A percentile compares a stretch with the other conserved stretches of the same genome.
Evolutionary conservation across 2,888 invertebrate genomes (phyloP).

Genomic region (Psylliodes chrysocephalus): DNA sequence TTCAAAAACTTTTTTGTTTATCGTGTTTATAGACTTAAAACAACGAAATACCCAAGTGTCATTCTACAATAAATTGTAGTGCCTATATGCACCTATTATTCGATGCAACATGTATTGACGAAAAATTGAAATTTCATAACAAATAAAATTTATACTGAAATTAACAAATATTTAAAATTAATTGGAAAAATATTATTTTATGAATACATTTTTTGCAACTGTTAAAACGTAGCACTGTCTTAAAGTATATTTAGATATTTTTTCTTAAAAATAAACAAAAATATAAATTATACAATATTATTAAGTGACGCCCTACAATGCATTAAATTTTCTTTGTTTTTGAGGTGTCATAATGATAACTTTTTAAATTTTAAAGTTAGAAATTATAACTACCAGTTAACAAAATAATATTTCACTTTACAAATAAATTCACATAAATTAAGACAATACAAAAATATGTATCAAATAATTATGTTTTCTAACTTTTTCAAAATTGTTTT

Average conservation of each 20-base stretch:
- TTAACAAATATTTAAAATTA: neutral
- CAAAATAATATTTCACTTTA: no score
- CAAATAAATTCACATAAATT: neutral
- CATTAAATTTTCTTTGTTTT: neutral
- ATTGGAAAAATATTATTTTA: no score
- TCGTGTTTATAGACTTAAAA: neutral
- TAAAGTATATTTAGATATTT: conserved; percentile 58
- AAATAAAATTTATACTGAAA: neutral
- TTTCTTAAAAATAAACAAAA: conserved; percentile 57
- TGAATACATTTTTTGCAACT: conserved; percentile 47
- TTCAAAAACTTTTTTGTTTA: no score
- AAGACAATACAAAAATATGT: neutral
- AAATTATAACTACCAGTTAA: no score
- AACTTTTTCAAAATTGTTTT: neutral
- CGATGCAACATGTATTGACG: conserved; percentile 30
- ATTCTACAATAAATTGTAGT: conserved; percentile 22
- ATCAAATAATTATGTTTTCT: neutral
- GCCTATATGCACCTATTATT: conserved; percentile 44
- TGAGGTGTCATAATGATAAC: no score
- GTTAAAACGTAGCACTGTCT: conserved; percentile 52
- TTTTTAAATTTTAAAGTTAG: no score
- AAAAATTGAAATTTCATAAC: neutral
- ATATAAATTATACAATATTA: conserved; percentile 31
- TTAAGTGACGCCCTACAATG: neutral
- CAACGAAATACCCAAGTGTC: conserved; percentile 6